Base-by-base conservation (phyloP, 2,113 vertebrate species). In the Phalacrocorax aristotelis region DNA sequence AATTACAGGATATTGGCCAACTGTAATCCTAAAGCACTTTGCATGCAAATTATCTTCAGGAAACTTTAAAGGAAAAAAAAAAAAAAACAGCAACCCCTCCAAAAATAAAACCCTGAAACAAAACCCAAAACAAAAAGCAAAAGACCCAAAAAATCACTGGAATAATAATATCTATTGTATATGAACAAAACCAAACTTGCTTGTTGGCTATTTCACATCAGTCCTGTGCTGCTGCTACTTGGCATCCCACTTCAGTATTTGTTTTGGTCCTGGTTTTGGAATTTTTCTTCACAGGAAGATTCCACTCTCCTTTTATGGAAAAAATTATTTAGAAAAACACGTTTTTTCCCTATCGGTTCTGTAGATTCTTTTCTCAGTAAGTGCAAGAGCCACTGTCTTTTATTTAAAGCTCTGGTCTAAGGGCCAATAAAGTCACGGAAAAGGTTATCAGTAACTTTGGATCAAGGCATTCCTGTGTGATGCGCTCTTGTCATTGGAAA, bases 231-330 rank as follows among this genome's bases (percentile, higher is more conserved):
- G 91, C 77, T 94, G 23, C 70, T 95, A 25, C 49, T 97, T 97
- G 93, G 81, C 86, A 95, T 95, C 84, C 38, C 81, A 25, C 40
- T 85, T 87, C 30, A 76, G 83, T 96, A 62, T 97, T 97, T 97
- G 90, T 89, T 96, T 97, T 97, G 97, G 92, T 96, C 71, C 62
- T 92, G 55, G 54, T 80, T 96, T 94, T 96, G 74, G 91, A 97
- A 97, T 96, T 96, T 97, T 91, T 75, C 89, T 94, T 95, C 74
- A 46, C 40, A 85, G 54, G 84, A 97, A 94, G 87, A 93, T 85
- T 95, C 89, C 42, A 66, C 86, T 13, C 62, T 91, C 91, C 84
- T 95, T 95, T 70, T 85, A 94, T 83, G 93, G 93, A 85, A 96
- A 95, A 86, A 69, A 0, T 3, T n/a, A n/a, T 91, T 85, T 66